Base-by-base conservation (phyloP, 2,113 vertebrate species). In the Pungitius pungitius region DNA sequence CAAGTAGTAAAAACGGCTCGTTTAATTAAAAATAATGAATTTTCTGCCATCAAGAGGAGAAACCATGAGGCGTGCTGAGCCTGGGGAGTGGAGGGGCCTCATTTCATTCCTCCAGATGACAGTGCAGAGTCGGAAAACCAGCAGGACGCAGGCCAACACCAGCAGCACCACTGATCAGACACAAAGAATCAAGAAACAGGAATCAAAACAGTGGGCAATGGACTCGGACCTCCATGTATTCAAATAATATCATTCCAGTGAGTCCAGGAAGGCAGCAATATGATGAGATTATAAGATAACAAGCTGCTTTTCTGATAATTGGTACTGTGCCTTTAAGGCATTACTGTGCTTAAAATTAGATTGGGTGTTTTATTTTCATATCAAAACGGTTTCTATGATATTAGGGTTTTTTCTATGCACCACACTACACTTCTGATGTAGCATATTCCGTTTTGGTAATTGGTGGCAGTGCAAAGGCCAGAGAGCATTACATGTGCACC, bases 61-160 rank as follows among this genome's bases (percentile, higher is more conserved):
- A 0, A 87, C 45, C 76, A 88, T 87, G 0, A 77, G 55, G 6
- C 81, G 84, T 0, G 84, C 76, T 2, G 91, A 90, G 39, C 89
- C 85, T 0, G 77, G 81, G 2, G 87, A 86, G 75, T 66, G 56
- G 0, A 91, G 86, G 0, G 89, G 87, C 4, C 83, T 59, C 78
- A 83, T 60, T 54, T 3, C 80, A 78, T 88, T 88, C 42, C 83
- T 91, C 87, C 91, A 91, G 74, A 86, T 73, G 42, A 92, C 88
- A 0, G 72, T 79, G 12, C 47, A 86, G 13, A 92, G 3, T 1
- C 86, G 63, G 39, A 81, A 90, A n/a, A 92, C 1, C 39, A 88
- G 65, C 47, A 92, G 80, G 59, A 92, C 27, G 5, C 88, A 91
- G 0, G 71, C 67, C 2, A 91, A 1, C 54, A 89, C 87, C 78